A percentile compares a stretch with the other conserved stretches of the same genome.
Conservation (phyloP, 2,888 invertebrate species). For the Hyposoter didymator region DNA sequence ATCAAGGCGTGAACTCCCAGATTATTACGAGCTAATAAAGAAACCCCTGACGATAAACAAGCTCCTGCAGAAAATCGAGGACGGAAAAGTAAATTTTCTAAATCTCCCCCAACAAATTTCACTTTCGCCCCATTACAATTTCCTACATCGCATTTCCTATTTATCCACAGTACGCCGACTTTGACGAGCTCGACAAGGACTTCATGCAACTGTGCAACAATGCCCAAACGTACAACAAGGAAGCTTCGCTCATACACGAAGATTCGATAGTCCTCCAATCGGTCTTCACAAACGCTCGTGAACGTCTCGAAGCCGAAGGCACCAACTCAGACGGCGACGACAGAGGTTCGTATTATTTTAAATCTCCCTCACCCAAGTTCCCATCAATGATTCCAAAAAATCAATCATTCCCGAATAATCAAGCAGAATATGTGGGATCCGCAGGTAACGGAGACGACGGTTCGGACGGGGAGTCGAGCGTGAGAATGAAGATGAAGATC, state of each 20-base stretch:
- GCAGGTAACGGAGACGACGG: conserved; percentile 85
- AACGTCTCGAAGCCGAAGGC: conserved; percentile 86
- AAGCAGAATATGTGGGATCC: conserved; percentile 53
- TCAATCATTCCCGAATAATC: conserved; percentile 40
- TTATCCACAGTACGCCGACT: conserved; percentile 90
- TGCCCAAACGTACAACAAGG: conserved; percentile 98
- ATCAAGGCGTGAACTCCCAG: conserved; percentile 95
- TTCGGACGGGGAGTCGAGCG: conserved; percentile 88
- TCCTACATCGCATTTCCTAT: conserved; percentile 15
- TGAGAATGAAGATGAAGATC: conserved; percentile 91
- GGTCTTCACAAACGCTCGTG: conserved; percentile 89
- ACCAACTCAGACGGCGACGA: conserved; percentile 85
- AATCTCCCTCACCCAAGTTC: background rate
- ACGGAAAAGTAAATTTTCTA: conserved; percentile 88
- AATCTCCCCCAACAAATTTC: background rate
- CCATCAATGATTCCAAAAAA: background rate
- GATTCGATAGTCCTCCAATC: conserved; percentile 97
- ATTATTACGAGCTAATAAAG: conserved; percentile 98
- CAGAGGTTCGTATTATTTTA: conserved; percentile 78
- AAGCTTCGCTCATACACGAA: conserved; percentile 97
- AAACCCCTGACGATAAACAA: conserved; percentile 98
- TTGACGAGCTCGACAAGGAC: conserved; percentile 94
- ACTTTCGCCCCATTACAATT: background rate
- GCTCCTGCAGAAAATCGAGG: conserved; percentile 94
- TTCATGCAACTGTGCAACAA: conserved; percentile 98